Base-by-base conservation (phyloP, 2,888 invertebrate genomes). In the Trypoxylon attenuatum region DNA sequence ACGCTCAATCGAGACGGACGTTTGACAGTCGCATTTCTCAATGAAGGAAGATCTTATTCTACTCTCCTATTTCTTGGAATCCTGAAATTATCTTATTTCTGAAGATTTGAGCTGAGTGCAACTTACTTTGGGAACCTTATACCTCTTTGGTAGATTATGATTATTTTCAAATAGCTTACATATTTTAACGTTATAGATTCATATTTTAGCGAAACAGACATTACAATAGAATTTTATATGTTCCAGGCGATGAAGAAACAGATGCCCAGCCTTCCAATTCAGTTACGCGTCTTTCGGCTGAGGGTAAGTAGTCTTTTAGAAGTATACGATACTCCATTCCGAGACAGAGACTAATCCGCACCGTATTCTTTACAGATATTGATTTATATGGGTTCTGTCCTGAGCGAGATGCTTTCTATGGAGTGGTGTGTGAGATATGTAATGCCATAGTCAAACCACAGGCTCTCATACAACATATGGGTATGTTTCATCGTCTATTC, bases 341-440 rank as follows among this genome's bases (percentile, higher is more conserved):
- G 4, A 16, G 2, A 18, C 1, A 22, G 15, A 21, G 4, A 22
- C 8, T 1, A 0, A n/a, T n/a, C n/a, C n/a, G n/a, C n/a, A 33
- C 33, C 4, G 13, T 33, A 13, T 10, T 33, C 5, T 33, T 33
- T 84, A 45, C 90, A 87, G 92, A 92, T 85, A 94, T 94, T 91
- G 90, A 91, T 75, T 90, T 94, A 58, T 94, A 93, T 87, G 94
- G 94, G 45, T 89, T 93, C 79, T 93, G 93, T 80, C 95, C 95
- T 19, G 93, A 94, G 80, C 90, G 91, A 87, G 94, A 94, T 87
- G 90, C 91, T 67, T 91, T 94, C 78, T 92, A 92, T 84, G 91
- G 94, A 65, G 93, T 94, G 63, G 91, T 94, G 76, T 95, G 95
- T 87, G 93, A 93, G 87, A 89, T 92, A 85, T 95, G 95, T 86